Evolutionary conservation across 2,113 vertebrate genomes (phyloP).

Genomic region (Donacobius atricapilla): DNA sequence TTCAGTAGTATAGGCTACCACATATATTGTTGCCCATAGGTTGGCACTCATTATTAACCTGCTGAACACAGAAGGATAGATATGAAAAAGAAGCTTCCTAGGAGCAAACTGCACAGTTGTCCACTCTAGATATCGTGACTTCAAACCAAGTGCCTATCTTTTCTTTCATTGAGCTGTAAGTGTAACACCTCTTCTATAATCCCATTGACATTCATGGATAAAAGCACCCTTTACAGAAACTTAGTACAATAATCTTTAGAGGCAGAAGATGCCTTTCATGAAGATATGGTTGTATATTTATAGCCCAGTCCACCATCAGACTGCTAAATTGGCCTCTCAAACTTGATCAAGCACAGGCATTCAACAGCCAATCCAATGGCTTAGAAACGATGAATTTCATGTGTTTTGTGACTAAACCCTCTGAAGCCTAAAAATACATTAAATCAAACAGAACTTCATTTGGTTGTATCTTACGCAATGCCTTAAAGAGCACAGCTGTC

Average conservation of each 20-base stretch:
- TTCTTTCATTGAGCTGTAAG: background rate
- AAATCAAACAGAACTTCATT: background rate
- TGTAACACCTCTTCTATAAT: background rate
- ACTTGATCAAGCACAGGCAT: background rate
- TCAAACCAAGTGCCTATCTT: background rate
- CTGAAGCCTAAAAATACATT: background rate
- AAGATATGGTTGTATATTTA: background rate
- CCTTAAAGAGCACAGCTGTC: too few species aligned
- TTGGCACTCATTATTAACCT: background rate
- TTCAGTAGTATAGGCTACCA: background rate
- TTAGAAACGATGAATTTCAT: background rate
- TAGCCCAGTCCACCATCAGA: background rate
- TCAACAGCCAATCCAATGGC: accelerated
- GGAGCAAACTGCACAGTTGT: background rate
- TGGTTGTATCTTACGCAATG: background rate
- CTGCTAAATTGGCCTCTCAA: background rate
- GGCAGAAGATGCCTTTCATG: background rate
- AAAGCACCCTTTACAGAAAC: background rate
- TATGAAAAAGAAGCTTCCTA: background rate
- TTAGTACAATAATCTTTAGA: background rate
- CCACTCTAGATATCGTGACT: background rate
- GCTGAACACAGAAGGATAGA: background rate
- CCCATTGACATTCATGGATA: background rate
- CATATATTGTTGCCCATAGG: background rate
- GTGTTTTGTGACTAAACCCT: background rate